Conservation (phyloP, 2,113 vertebrate genomes). For the Centropus unirufus region DNA sequence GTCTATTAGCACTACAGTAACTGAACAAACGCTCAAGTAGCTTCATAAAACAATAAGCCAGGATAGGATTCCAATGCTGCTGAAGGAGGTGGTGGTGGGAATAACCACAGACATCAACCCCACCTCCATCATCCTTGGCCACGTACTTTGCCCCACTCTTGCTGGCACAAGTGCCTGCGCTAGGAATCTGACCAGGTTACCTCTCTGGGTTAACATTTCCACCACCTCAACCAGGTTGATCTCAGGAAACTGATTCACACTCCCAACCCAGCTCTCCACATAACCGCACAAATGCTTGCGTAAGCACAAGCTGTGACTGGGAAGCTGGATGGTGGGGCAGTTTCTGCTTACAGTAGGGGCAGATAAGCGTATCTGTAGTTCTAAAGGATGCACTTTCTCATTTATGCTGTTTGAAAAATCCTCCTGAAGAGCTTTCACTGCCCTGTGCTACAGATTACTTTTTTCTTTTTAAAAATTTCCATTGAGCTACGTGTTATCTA, state of each 20-base stretch:
- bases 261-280: not conserved
- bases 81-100: not conserved
- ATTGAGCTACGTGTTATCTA: not conserved
- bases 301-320: not conserved
- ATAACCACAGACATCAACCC: not conserved
- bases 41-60: not conserved
- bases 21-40: not conserved
- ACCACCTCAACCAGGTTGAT: not conserved
- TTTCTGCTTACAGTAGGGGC: not conserved
- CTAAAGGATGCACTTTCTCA: not conserved
- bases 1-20: not conserved
- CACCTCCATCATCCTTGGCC: not conserved
- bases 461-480: not conserved
- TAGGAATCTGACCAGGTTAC: not conserved
- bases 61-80: not conserved
- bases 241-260: not conserved
- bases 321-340: not conserved
- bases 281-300: not conserved
- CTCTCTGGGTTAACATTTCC: not conserved
- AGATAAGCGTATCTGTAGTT: not conserved
- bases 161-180: not conserved
- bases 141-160: not conserved
- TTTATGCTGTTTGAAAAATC: not conserved
- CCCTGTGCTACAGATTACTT: not conserved
- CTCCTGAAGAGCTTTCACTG: not conserved